These are phyloP conservation scores for Moxostoma hubbsi DNA, from an alignment of 2,797 vertebrate genomes.

Conservation along the genomic window DNA sequence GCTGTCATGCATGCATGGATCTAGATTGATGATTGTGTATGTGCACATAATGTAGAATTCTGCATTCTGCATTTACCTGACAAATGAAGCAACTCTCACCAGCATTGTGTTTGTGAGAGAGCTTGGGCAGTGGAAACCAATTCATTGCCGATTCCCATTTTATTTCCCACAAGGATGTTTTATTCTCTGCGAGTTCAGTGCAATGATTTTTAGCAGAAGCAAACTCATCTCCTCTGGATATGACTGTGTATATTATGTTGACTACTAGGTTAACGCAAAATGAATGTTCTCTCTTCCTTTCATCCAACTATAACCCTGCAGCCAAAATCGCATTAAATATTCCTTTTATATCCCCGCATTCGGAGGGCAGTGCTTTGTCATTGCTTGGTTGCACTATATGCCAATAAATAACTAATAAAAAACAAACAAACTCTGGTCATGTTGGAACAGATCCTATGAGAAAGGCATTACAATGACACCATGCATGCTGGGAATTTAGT, in stretches of 20 bases:
- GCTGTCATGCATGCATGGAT: slow-evolving; percentile 5
- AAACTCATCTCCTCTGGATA: slow-evolving; percentile 48
- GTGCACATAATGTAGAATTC: not conserved
- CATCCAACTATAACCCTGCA: slow-evolving; percentile 42
- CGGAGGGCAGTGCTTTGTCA: slow-evolving; percentile 35
- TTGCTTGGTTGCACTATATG: slow-evolving; percentile 48
- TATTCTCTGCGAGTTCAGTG: slow-evolving; percentile 7
- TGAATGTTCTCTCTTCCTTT: slow-evolving; percentile 43
- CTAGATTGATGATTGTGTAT: not conserved
- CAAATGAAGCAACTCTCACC: not conserved
- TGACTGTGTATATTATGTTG: slow-evolving; percentile 47
- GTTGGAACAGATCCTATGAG: not conserved
- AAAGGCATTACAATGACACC: too few relatives aligned
- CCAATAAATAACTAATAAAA: slow-evolving; percentile 45
- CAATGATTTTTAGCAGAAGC: slow-evolving; percentile 37
- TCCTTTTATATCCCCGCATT: slow-evolving; percentile 53
- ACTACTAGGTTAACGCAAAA: slow-evolving; percentile 39
- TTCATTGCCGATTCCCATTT: not conserved
- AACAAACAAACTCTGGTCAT: slow-evolving; percentile 4
- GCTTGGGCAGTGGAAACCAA: too few relatives aligned
- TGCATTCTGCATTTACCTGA: not conserved
- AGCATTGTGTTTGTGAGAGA: not conserved
- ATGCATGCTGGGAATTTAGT: slow-evolving; percentile 22
- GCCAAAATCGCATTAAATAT: slow-evolving; percentile 51
- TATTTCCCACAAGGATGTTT: not conserved